Percentiles rank a stretch among this genome's conserved stretches.
Evolutionary conservation across 1,140 invertebrate species (phyloP).

Genomic region (Brachionus koreanus): DNA sequence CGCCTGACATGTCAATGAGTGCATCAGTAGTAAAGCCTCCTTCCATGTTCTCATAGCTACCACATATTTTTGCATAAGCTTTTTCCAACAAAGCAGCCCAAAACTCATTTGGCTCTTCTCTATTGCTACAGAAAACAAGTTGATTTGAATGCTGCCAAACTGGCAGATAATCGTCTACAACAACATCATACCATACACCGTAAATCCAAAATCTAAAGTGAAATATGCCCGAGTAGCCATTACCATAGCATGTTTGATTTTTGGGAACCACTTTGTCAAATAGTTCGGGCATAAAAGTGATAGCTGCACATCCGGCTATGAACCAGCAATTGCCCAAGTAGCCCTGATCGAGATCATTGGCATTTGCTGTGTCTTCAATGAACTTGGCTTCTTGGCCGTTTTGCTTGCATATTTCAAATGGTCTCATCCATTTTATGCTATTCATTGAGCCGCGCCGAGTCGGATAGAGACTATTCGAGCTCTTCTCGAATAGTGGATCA

Average conservation of each 20-base stretch:
- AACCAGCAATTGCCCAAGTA: slow-evolving; percentile 67
- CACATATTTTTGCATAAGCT: slow-evolving; percentile 61
- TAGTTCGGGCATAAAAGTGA: slow-evolving; percentile 67
- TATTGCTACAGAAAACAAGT: slow-evolving; percentile 69
- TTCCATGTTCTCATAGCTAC: slow-evolving; percentile 52
- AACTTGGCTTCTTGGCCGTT: slow-evolving; percentile 49
- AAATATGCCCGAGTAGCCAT: slow-evolving; percentile 57
- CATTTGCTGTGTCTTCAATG: slow-evolving; percentile 50
- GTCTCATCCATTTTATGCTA: slow-evolving; percentile 20
- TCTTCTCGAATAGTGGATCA: slow-evolving; percentile 67
- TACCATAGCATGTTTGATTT: slow-evolving; percentile 66
- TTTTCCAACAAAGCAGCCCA: slow-evolving; percentile 76
- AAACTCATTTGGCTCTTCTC: slow-evolving; percentile 68
- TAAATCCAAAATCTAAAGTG: slow-evolving; percentile 74
- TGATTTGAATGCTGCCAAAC: slow-evolving; percentile 65
- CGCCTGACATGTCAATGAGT: slow-evolving; percentile 53
- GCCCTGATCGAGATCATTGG: slow-evolving; percentile 67
- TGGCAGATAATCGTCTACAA: slow-evolving; percentile 72
- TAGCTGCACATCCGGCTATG: slow-evolving; percentile 66
- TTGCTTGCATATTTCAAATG: slow-evolving; percentile 48
- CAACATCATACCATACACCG: slow-evolving; percentile 71
- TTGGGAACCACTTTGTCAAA: slow-evolving; percentile 67
- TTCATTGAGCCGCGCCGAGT: not conserved
- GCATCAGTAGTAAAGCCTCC: slow-evolving; percentile 55
- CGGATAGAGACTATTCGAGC: slow-evolving; percentile 61